Conservation (phyloP, 2,113 vertebrate species). For the Crotophaga sulcirostris region DNA sequence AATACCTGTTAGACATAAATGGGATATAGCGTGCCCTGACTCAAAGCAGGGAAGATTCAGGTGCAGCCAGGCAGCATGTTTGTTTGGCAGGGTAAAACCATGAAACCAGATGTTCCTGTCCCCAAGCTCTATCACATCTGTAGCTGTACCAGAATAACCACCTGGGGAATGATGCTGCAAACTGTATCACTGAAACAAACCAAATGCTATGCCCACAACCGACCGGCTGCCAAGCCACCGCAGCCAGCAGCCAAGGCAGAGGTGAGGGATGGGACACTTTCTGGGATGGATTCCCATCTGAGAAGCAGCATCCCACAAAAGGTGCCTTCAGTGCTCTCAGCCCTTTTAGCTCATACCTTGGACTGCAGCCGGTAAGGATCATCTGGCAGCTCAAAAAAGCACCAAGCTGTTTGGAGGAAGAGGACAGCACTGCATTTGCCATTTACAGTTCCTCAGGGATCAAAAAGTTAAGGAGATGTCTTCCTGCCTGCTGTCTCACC, state of each 20-base stretch:
- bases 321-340: neutral
- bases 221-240: fast-evolving
- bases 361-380: neutral
- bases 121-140: neutral
- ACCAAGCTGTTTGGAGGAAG: neutral
- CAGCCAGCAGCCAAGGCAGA: neutral
- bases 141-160: neutral
- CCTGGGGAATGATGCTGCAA: neutral
- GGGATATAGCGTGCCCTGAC: neutral
- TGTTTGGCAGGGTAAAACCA: neutral
- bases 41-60: neutral
- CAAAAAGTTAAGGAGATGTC: neutral
- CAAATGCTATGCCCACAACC: neutral
- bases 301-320: neutral
- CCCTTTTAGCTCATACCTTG: neutral
- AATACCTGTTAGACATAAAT: neutral
- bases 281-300: neutral
- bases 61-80: neutral
- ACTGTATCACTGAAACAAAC: neutral
- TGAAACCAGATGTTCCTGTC: neutral
- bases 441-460: neutral
- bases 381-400: neutral
- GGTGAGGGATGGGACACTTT: neutral
- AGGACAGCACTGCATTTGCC: fast-evolving
- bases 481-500: neutral